Evolutionary conservation across 1,140 invertebrate species (phyloP).

Genomic region (Psix sp.): DNA sequence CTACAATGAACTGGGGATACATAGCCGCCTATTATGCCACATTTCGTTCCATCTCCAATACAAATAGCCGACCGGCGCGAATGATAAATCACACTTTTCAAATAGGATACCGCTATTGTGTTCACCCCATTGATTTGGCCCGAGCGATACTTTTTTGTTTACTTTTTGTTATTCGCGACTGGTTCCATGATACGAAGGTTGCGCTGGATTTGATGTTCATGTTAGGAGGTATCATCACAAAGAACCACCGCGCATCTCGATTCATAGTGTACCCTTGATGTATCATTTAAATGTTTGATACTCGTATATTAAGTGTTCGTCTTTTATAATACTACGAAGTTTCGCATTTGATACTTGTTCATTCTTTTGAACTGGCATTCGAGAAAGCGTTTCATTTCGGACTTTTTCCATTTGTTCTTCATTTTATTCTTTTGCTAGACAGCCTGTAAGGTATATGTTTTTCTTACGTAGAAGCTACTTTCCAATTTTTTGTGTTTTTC

Average conservation of each 20-base stretch:
- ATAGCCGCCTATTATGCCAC: constrained; percentile 75
- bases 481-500: constrained; percentile 43
- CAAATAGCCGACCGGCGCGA: constrained; percentile 71
- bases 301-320: constrained; percentile 38
- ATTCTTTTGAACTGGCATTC: not conserved
- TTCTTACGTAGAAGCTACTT: constrained; percentile 9
- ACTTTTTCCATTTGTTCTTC: too few species aligned
- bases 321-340: constrained; percentile 21
- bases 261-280: constrained; percentile 27
- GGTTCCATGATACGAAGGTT: constrained; percentile 62
- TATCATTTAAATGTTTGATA: constrained; percentile 49
- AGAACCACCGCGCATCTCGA: constrained; percentile 32
- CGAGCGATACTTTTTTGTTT: constrained; percentile 51
- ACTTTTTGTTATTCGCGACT: constrained; percentile 60
- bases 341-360: constrained; percentile 4
- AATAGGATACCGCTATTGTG: constrained; percentile 71
- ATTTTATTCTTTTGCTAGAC: constrained; percentile 1
- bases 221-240: constrained; percentile 54
- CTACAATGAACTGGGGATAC: constrained; percentile 74
- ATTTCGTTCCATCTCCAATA: constrained; percentile 76
- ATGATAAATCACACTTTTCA: constrained; percentile 78
- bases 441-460: not conserved
- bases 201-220: constrained; percentile 58
- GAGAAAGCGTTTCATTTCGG: not conserved
- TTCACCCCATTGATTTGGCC: constrained; percentile 68